Percentiles rank a stretch among this genome's conserved stretches.
These are phyloP conservation scores for Tenebrio molitor DNA, from an alignment of 1,140 invertebrate genomes.

Conservation along the genomic window DNA sequence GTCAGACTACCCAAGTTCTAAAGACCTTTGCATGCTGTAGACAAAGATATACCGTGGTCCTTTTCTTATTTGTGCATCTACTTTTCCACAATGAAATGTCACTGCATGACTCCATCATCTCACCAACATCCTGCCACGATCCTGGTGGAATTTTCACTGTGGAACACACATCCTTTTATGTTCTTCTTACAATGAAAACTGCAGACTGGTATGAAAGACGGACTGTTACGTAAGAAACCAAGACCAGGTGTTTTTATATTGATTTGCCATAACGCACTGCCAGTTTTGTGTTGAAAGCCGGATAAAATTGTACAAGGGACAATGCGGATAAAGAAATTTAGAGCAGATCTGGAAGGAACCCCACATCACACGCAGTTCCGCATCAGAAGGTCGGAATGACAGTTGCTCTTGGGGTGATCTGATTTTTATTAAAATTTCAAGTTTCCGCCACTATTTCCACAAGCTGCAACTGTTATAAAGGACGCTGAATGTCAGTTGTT, in stretches of 20 bases:
- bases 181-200: constrained; percentile 50
- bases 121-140: background rate
- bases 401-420: constrained; percentile 32
- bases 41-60: constrained; percentile 50
- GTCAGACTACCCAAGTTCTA: constrained; percentile 46
- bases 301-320: constrained; percentile 52
- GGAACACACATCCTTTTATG: constrained; percentile 56
- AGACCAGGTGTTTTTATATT: constrained; percentile 56
- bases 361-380: constrained; percentile 48
- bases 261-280: constrained; percentile 55
- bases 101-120: background rate
- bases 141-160: constrained; percentile 45
- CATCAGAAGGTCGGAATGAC: constrained; percentile 46
- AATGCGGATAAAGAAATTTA: constrained; percentile 46
- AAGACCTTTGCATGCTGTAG: constrained; percentile 47
- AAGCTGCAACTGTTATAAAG: constrained; percentile 27
- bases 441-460: constrained; percentile 26
- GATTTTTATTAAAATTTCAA: constrained; percentile 10
- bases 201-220: constrained; percentile 47
- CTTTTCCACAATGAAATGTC: constrained; percentile 47
- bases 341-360: constrained; percentile 46
- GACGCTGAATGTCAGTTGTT: too few relatives aligned
- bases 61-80: constrained; percentile 50
- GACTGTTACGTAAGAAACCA: constrained; percentile 57
- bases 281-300: constrained; percentile 55